Evolutionary conservation across 2,888 invertebrate species (phyloP).

Genomic region (Leptinotarsa tumamoca): DNA sequence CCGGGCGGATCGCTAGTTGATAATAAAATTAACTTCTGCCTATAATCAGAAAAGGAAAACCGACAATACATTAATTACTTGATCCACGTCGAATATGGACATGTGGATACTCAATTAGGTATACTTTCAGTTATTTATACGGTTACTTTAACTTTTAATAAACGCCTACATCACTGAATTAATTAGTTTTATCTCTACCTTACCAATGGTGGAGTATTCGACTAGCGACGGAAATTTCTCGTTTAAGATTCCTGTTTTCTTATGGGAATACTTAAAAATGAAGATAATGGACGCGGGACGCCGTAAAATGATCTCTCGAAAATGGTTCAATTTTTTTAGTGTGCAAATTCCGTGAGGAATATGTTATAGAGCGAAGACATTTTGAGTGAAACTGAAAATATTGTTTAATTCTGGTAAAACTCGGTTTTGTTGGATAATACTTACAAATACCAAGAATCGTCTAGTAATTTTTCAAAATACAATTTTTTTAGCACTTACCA

Average conservation of each 20-base stretch:
- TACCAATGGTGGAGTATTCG: constrained; percentile 5
- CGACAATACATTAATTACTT: constrained; percentile 4
- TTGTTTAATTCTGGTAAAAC: too few relatives aligned
- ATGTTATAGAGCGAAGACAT: too few relatives aligned
- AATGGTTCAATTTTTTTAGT: not conserved
- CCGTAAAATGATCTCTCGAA: not conserved
- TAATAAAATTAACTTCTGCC: not conserved
- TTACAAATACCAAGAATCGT: too few relatives aligned
- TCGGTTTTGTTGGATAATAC: too few relatives aligned
- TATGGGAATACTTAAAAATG: not conserved
- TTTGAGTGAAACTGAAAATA: too few relatives aligned
- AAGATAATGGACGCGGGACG: not conserved
- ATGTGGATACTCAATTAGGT: constrained; percentile 2
- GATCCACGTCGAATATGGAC: not conserved
- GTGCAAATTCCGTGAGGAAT: too few relatives aligned
- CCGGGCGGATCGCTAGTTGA: too few relatives aligned
- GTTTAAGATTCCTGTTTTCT: not conserved
- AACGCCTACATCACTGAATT: constrained; percentile 12
- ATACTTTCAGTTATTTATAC: constrained; percentile 7
- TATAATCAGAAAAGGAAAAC: constrained; percentile 4
- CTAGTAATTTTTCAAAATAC: too few relatives aligned
- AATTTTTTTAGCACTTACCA: too few relatives aligned
- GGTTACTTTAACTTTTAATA: constrained; percentile 8
- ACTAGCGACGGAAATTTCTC: not conserved
- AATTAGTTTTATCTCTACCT: constrained; percentile 6